Conservation (phyloP, 2,888 invertebrate genomes). For the Volucella inanis region DNA sequence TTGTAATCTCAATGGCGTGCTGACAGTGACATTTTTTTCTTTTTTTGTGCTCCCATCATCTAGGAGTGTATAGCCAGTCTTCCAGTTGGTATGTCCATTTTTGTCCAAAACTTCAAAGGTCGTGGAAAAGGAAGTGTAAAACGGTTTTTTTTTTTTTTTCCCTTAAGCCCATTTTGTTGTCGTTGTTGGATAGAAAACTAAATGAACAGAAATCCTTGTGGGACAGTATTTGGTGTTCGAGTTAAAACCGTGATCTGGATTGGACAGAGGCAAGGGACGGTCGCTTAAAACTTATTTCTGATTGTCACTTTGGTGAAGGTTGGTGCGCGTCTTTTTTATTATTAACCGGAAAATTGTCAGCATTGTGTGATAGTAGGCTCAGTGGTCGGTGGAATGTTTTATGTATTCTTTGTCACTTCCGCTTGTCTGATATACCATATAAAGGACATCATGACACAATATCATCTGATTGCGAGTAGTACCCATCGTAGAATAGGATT, state of each 20-base stretch:
- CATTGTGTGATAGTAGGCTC: background rate
- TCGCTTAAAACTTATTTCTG: slow-evolving; percentile 67
- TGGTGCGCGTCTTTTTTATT: slow-evolving; percentile 55
- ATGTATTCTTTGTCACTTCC: slow-evolving; percentile 44
- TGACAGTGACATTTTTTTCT: slow-evolving; percentile 68
- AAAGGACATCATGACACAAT: slow-evolving; percentile 43
- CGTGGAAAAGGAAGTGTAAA: slow-evolving; percentile 41
- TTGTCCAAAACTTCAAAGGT: slow-evolving; percentile 41
- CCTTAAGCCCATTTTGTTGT: background rate
- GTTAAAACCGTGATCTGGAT: background rate
- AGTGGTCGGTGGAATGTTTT: slow-evolving; percentile 41
- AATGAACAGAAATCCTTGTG: slow-evolving; percentile 67
- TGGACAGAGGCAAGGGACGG: background rate
- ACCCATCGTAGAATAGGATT: slow-evolving; percentile 3
- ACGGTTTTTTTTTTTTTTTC: slow-evolving; percentile 29
- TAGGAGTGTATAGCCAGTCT: background rate
- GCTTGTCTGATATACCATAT: background rate
- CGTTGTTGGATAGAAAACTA: slow-evolving; percentile 38
- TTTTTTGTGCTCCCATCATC: slow-evolving; percentile 6
- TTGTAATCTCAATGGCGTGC: slow-evolving; percentile 72
- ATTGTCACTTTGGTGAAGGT: slow-evolving; percentile 61
- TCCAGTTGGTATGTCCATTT: slow-evolving; percentile 30
- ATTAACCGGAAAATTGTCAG: slow-evolving; percentile 54
- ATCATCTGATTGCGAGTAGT: slow-evolving; percentile 60
- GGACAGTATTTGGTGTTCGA: background rate